phyloP scores from a whole-genome alignment of 2,113 vertebrate genomes.

The Burhinus bistriatus region DNA sequence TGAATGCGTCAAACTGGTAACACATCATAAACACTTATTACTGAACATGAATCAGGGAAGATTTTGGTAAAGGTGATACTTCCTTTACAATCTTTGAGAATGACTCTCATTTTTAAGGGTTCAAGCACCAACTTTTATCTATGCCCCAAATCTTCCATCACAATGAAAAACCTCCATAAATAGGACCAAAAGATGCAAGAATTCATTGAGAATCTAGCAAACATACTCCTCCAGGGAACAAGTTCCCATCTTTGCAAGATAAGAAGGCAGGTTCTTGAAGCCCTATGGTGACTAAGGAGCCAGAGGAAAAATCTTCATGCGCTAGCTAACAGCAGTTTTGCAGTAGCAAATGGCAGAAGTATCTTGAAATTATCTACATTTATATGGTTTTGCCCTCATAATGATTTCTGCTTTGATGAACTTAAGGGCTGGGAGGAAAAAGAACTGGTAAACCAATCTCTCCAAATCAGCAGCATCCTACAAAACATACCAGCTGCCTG shows the following conservation, averaged over 20 bases:
- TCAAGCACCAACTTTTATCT: not conserved
- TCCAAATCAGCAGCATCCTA: not conserved
- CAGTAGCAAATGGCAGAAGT: not conserved
- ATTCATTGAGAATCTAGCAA: not conserved
- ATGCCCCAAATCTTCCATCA: not conserved
- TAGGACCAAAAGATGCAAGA: not conserved
- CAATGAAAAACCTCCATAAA: not conserved
- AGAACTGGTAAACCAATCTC: not conserved
- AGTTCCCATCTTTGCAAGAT: not conserved
- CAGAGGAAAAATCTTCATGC: not conserved
- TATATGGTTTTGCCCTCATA: not conserved
- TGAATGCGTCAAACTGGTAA: not conserved
- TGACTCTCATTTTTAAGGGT: not conserved
- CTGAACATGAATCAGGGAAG: not conserved
- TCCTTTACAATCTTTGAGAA: not conserved
- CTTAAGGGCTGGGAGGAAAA: not conserved
- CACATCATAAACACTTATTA: not conserved
- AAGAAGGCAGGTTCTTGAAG: not conserved
- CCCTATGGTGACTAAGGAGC: not conserved
- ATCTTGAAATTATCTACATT: not conserved
- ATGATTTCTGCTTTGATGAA: not conserved
- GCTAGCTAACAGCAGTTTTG: not conserved
- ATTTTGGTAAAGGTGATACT: not conserved
- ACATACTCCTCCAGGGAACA: not conserved
- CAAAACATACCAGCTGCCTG: not conserved